These are phyloP conservation scores for Acrocephalus scirpaceus DNA, from an alignment of 2,797 vertebrate genomes.

Conservation along the genomic window DNA sequence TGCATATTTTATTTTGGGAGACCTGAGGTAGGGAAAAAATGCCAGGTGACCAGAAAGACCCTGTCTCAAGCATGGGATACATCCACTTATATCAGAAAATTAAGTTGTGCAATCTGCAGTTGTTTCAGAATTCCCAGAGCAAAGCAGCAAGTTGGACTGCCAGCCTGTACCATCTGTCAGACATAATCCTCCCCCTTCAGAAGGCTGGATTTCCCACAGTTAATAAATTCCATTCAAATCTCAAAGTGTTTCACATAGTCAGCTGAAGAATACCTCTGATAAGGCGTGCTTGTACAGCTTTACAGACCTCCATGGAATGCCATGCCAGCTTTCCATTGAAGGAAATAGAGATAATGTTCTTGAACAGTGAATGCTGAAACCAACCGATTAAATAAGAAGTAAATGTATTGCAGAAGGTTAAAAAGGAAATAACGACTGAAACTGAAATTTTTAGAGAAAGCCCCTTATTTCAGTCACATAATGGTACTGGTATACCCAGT, in stretches of 20 bases:
- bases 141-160: not conserved
- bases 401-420: not conserved
- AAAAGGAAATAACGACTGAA: not conserved
- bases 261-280: constrained; percentile 52
- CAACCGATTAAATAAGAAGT: not conserved
- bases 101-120: not conserved
- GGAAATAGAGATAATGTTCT: constrained; percentile 24
- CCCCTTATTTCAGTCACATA: not conserved
- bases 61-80: not conserved
- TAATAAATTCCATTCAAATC: constrained; percentile 53
- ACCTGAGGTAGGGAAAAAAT: not conserved
- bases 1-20: not conserved
- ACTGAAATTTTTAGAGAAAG: not conserved
- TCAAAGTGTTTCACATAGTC: constrained; percentile 12
- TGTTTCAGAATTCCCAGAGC: constrained; percentile 14
- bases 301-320: constrained; percentile 22
- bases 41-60: not conserved
- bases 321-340: constrained; percentile 4
- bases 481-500: not conserved
- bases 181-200: constrained; percentile 24
- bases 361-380: constrained; percentile 1
- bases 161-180: constrained; percentile 44
- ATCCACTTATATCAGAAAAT: not conserved
- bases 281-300: not conserved
- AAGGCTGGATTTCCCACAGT: constrained; percentile 10